Percentiles rank a stretch among this genome's conserved stretches.
These are phyloP conservation scores for Drosophila incognita DNA, from an alignment of 2,888 invertebrate genomes.

Conservation along the genomic window DNA sequence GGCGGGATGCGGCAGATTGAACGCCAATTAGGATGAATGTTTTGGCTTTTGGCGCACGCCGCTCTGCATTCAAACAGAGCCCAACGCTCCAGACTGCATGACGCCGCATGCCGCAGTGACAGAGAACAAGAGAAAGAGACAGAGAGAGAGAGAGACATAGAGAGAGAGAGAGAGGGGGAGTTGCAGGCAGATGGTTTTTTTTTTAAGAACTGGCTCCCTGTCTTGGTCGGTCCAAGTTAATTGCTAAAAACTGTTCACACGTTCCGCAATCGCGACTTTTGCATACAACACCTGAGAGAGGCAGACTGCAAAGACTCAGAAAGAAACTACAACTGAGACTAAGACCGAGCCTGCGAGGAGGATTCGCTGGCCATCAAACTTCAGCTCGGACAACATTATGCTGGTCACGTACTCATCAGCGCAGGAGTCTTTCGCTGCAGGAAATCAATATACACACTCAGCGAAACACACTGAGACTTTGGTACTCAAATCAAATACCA, in stretches of 20 bases:
- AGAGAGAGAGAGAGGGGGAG: slow-evolving; percentile 1
- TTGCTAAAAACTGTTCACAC: slow-evolving; percentile 81
- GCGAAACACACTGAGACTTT: background rate
- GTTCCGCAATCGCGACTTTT: slow-evolving; percentile 72
- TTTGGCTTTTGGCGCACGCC: slow-evolving; percentile 77
- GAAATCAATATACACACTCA: slow-evolving; percentile 81
- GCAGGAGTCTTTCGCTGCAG: slow-evolving; percentile 38
- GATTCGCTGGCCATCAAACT: slow-evolving; percentile 41
- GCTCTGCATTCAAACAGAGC: slow-evolving; percentile 50
- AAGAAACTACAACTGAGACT: slow-evolving; percentile 20
- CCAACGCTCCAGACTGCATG: slow-evolving; percentile 71
- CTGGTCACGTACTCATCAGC: slow-evolving; percentile 62
- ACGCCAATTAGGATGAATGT: slow-evolving; percentile 85
- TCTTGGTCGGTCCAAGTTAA: slow-evolving; percentile 63
- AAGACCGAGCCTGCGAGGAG: slow-evolving; percentile 1
- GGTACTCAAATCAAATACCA: background rate
- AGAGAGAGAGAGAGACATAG: background rate
- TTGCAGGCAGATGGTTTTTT: slow-evolving; percentile 6
- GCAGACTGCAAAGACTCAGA: background rate
- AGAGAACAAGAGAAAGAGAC: background rate
- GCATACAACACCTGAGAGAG: slow-evolving; percentile 59
- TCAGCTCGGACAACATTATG: slow-evolving; percentile 53
- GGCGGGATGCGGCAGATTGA: slow-evolving; percentile 78
- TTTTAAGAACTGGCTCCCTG: slow-evolving; percentile 41
- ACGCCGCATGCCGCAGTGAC: slow-evolving; percentile 62